A percentile compares a stretch with the other conserved stretches of the same genome.
Conservation (phyloP, 2,888 invertebrate genomes). For the Ichneumoninae sp. region DNA sequence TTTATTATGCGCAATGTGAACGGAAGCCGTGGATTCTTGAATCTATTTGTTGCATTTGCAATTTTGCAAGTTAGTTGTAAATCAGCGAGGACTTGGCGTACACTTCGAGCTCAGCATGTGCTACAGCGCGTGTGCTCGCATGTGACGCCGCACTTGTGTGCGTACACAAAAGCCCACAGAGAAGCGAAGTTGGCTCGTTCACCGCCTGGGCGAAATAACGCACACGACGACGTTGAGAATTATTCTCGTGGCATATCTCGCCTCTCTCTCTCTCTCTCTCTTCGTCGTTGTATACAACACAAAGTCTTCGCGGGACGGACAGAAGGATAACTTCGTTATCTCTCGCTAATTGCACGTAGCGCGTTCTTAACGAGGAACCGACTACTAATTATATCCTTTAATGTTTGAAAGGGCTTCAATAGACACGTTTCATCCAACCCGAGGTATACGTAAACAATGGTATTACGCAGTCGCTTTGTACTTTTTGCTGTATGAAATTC, state of each 20-base stretch:
- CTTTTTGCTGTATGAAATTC: constrained; percentile 1
- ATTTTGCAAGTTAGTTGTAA: constrained; percentile 29
- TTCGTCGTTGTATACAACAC: constrained; percentile 40
- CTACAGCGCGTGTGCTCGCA: background rate
- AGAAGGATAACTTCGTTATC: constrained; percentile 38
- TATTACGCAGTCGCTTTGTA: constrained; percentile 1
- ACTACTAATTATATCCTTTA: constrained; percentile 60
- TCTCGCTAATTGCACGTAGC: constrained; percentile 58
- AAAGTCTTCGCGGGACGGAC: constrained; percentile 35
- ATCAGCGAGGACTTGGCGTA: constrained; percentile 6
- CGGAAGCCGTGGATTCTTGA: background rate
- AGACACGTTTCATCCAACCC: constrained; percentile 3
- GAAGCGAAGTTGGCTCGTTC: constrained; percentile 28
- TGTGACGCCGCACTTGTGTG: background rate
- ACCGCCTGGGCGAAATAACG: constrained; percentile 31
- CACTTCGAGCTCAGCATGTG: background rate
- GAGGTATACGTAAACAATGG: background rate
- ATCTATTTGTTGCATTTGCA: constrained; percentile 9
- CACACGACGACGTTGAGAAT: constrained; percentile 41
- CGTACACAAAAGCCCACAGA: constrained; percentile 17
- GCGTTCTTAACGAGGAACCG: constrained; percentile 52
- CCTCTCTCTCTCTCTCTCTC: constrained; percentile 4
- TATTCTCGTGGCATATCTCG: constrained; percentile 50
- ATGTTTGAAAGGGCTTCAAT: constrained; percentile 40
- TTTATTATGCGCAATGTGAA: background rate